Evolutionary conservation across 2,888 invertebrate species (phyloP), one percentile per base, ranked within the genome.

Genomic region (Crematogaster levior): DNA sequence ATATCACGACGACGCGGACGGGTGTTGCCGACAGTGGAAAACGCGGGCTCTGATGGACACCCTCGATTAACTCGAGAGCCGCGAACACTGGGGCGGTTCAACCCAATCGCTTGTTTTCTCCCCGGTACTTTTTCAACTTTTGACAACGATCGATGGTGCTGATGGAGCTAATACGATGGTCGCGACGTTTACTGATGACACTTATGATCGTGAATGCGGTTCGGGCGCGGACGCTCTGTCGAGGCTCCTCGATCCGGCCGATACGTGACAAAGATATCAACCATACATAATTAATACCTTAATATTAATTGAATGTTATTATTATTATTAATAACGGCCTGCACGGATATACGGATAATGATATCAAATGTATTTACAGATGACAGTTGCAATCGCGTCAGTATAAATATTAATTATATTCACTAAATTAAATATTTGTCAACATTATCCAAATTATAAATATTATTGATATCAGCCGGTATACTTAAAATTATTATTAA

Each of bases 11-110:
- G 73, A 43, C 53, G 81, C 80, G 84, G 48, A 79, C 68, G 85
- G 48, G 53, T 56, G 60, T 75, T 81, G 75, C 12, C 66, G 70
- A 79, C 68, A 82, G 61, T 56, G 58, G 60, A 66, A 66, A 68
- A 60, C 70, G 48, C 65, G 40, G 63, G 60, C 34, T 53, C 66
- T 80, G 34, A 77, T 66, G 72, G 73, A 70, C 75, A 65, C 74
- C 66, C 85, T 84, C 85, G 82, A 85, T 88, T 88, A 84, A 85
- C 84, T 82, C 82, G 86, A 82, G 84, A 46, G 73, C 56, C 60
- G 7, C 56, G 60, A 70, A 60, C 81, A 77, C 51, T 80, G 60
- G 60, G 43, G 73, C 63, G 51, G 40, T 66, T 87, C 88, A 73
- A 85, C 61, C 73, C 65, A 63, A 40, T 60, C 58, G 48, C 46